These are phyloP conservation scores for Sebastes matsubarae DNA, from an alignment of 2,797 vertebrate genomes.

Conservation along the genomic window DNA sequence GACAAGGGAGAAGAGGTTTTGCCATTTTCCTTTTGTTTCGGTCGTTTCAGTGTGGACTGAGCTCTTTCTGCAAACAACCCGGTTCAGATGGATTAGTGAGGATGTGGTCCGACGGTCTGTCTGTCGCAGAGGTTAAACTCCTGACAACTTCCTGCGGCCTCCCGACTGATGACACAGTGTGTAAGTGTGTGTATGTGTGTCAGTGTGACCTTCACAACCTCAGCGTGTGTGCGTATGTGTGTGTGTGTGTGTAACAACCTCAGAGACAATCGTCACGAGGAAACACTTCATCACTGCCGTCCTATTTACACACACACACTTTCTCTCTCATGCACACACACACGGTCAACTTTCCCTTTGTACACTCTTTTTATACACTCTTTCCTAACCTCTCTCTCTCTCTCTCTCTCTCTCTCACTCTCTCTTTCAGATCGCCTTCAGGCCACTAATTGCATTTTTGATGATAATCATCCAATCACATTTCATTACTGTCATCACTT, in stretches of 20 bases:
- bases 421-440: not conserved
- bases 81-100: not conserved
- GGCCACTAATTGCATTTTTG: slow-evolving; percentile 40
- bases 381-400: not conserved
- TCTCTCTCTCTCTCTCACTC: not conserved
- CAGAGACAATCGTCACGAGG: slow-evolving; percentile 47
- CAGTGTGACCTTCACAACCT: slow-evolving; percentile 15
- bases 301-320: slow-evolving; percentile 59
- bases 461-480: slow-evolving; percentile 57
- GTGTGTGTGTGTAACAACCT: slow-evolving; percentile 41
- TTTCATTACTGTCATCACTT: slow-evolving; percentile 63
- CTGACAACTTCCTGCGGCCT: slow-evolving; percentile 26
- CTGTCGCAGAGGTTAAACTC: slow-evolving; percentile 29
- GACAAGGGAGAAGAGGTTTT: not conserved
- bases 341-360: not conserved
- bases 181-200: slow-evolving; percentile 14
- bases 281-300: slow-evolving; percentile 64
- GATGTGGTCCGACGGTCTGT: not conserved
- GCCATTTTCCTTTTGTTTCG: not conserved
- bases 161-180: slow-evolving; percentile 23
- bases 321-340: slow-evolving; percentile 22
- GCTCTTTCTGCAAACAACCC: not conserved
- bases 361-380: not conserved
- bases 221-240: slow-evolving; percentile 2
- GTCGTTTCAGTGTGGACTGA: not conserved